phyloP scores from a whole-genome alignment of 2,888 invertebrate species.

The Diaprepes abbreviatus region DNA sequence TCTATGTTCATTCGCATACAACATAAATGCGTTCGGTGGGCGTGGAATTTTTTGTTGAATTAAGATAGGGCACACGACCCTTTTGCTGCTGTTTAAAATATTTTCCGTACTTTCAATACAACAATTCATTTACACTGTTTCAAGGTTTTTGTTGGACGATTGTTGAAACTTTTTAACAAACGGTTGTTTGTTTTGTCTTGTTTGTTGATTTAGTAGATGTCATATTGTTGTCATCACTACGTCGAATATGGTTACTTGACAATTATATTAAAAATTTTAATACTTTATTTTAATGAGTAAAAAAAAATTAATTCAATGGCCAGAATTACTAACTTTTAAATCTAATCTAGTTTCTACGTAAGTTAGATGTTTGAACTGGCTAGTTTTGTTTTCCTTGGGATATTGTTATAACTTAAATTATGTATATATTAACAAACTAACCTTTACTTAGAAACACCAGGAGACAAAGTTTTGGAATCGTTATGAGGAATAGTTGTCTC shows the following conservation, averaged over 20 bases:
- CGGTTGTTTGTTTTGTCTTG: constrained; percentile 7
- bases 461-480: no score
- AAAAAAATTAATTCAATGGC: no score
- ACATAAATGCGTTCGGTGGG: constrained; percentile 76
- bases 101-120: constrained; percentile 17
- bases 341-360: no score
- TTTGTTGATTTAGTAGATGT: constrained; percentile 7
- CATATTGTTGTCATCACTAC: constrained; percentile 5
- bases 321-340: no score
- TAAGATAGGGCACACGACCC: constrained; percentile 14
- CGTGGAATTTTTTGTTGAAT: constrained; percentile 69
- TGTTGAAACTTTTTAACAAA: constrained; percentile 19
- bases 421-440: no score
- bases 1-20: constrained; percentile 75
- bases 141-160: constrained; percentile 8
- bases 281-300: no score
- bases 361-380: no score
- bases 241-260: not conserved
- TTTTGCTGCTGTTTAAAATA: not conserved
- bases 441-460: no score
- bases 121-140: constrained; percentile 38
- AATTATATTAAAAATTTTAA: no score
- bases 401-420: no score
- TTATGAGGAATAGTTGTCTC: no score
- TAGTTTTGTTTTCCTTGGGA: no score